phyloP scores from a whole-genome alignment of 1,140 invertebrate species.

The Papilio polytes region DNA sequence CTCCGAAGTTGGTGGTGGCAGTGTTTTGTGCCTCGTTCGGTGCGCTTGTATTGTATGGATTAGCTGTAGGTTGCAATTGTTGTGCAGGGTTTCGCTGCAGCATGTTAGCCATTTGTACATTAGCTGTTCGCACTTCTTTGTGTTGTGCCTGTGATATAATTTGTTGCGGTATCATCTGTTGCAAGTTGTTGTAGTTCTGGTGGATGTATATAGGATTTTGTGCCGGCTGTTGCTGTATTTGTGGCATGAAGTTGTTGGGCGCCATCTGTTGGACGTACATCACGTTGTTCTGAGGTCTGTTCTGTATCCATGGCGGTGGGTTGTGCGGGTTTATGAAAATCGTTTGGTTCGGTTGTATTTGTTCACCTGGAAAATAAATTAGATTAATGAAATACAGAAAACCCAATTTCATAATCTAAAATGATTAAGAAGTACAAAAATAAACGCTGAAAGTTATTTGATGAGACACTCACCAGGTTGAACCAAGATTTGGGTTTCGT shows the following conservation, averaged over 20 bases:
- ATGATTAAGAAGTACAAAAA: not conserved
- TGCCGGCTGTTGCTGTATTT: constrained; percentile 63
- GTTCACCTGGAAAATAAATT: constrained; percentile 65
- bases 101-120: constrained; percentile 60
- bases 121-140: constrained; percentile 57
- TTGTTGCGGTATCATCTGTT: constrained; percentile 56
- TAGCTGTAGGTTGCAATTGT: not conserved
- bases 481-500: constrained; percentile 71
- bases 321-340: constrained; percentile 74
- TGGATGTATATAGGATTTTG: constrained; percentile 71
- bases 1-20: constrained; percentile 32
- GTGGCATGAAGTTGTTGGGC: constrained; percentile 59
- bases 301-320: constrained; percentile 75
- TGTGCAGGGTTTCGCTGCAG: constrained; percentile 40
- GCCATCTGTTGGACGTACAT: constrained; percentile 70
- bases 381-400: not conserved
- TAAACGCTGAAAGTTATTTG: no score
- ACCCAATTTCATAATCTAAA: not conserved
- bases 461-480: constrained; percentile 64
- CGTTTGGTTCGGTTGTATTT: constrained; percentile 72
- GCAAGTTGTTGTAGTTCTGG: constrained; percentile 66
- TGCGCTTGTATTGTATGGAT: not conserved
- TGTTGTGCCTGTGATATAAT: constrained; percentile 47
- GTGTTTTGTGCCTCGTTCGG: constrained; percentile 42
- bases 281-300: constrained; percentile 67